These are phyloP conservation scores for Hyperopisus bebe DNA, from an alignment of 2,113 vertebrate genomes.

Conservation along the genomic window DNA sequence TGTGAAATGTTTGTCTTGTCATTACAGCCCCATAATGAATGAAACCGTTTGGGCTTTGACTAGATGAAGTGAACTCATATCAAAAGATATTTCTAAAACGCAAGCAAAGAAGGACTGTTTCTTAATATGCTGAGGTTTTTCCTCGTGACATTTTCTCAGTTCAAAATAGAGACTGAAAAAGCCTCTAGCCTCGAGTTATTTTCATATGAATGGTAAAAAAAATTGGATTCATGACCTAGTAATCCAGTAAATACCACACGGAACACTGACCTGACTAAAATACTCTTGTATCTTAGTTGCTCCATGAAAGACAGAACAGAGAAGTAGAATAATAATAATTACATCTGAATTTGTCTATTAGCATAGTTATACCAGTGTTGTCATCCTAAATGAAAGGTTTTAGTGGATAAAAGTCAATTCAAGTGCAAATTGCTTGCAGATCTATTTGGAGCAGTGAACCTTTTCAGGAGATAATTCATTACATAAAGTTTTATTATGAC, in stretches of 20 bases:
- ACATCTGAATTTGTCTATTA: not conserved
- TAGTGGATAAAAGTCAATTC: not conserved
- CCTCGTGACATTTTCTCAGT: not conserved
- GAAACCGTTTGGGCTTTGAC: not conserved
- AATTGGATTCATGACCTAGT: not conserved
- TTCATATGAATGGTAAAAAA: not conserved
- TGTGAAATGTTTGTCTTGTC: not conserved
- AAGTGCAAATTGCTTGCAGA: not conserved
- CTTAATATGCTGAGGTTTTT: not conserved
- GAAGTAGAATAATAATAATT: not conserved
- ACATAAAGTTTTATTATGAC: not conserved
- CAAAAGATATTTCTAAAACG: not conserved
- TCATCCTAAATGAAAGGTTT: not conserved
- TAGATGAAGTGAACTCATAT: not conserved
- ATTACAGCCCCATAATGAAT: not conserved
- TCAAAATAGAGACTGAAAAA: not conserved
- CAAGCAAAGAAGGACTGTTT: not conserved
- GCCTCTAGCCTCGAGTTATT: not conserved
- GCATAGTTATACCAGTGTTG: not conserved
- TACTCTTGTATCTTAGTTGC: not conserved
- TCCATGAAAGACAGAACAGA: not conserved
- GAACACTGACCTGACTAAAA: not conserved
- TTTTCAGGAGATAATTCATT: not conserved
- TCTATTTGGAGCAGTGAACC: not conserved
- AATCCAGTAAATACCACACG: not conserved